Evolutionary conservation across 2,888 invertebrate species (phyloP).

Genomic region (Arrhopalites spinosus): DNA sequence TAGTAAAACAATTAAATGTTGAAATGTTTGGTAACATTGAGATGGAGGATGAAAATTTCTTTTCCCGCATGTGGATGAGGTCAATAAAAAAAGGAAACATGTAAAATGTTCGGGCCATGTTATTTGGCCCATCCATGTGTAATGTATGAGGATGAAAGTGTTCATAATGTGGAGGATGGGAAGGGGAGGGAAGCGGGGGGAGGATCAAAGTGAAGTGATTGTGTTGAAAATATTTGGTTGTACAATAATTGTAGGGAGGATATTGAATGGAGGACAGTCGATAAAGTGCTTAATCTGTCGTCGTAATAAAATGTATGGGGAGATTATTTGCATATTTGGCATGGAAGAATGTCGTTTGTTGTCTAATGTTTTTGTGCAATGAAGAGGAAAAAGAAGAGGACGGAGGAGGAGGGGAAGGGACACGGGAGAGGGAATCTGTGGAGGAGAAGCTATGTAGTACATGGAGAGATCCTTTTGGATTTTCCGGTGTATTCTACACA

Average conservation of each 20-base stretch:
- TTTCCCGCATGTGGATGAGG: too few relatives aligned
- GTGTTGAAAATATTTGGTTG: constrained; percentile 41
- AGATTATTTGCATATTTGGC: constrained; percentile 45
- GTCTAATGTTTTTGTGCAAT: constrained; percentile 37
- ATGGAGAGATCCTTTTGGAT: background rate
- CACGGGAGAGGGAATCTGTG: constrained; percentile 12
- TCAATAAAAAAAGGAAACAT: too few relatives aligned
- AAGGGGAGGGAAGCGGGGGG: background rate
- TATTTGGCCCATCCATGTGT: too few relatives aligned
- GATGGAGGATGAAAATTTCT: background rate
- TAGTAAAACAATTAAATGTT: constrained; percentile 25
- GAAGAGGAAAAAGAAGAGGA: constrained; percentile 29
- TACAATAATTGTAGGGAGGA: constrained; percentile 3
- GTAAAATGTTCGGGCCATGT: too few relatives aligned
- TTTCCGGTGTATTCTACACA: too few relatives aligned
- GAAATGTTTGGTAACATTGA: background rate
- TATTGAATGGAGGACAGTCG: constrained; percentile 42
- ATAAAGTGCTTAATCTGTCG: constrained; percentile 47
- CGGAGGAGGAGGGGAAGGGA: background rate
- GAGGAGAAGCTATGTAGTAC: too few relatives aligned
- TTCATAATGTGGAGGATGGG: constrained; percentile 20
- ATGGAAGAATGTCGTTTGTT: constrained; percentile 42
- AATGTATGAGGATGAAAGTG: constrained; percentile 26
- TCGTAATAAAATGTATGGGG: constrained; percentile 46
- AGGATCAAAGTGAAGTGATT: constrained; percentile 40